phyloP scores from a whole-genome alignment of 2,888 invertebrate species.

The Leptinotarsa haldemani region DNA sequence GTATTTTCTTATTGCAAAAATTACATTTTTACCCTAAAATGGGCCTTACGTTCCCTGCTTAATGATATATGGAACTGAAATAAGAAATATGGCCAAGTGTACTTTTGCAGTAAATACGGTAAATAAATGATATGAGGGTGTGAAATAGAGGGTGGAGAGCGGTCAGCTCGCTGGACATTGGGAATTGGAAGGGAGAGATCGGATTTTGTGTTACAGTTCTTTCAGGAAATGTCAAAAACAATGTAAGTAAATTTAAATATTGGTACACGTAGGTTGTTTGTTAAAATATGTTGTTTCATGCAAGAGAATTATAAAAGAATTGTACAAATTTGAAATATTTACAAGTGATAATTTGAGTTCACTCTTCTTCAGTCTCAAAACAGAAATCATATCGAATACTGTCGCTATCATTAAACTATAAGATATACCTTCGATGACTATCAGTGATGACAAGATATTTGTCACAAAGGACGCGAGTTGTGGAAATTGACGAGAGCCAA shows the following conservation, averaged over 20 bases:
- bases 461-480: too few species aligned
- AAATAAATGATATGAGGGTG: constrained; percentile 54
- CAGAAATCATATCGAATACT: too few species aligned
- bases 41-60: constrained; percentile 44
- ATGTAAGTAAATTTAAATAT: background rate
- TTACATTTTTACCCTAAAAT: constrained; percentile 46
- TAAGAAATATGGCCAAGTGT: constrained; percentile 49
- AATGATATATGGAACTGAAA: constrained; percentile 52
- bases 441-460: too few species aligned
- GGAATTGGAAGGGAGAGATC: constrained; percentile 20
- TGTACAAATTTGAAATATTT: too few species aligned
- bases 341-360: too few species aligned
- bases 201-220: background rate
- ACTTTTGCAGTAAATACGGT: constrained; percentile 51
- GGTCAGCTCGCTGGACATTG: constrained; percentile 37
- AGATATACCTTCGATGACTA: too few species aligned
- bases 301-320: too few species aligned
- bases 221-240: background rate
- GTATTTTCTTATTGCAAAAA: constrained; percentile 50
- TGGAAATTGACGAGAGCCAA: too few species aligned
- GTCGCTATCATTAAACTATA: too few species aligned
- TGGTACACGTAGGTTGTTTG: too few species aligned
- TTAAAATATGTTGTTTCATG: too few species aligned
- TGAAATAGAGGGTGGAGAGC: constrained; percentile 44
- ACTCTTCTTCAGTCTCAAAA: too few species aligned